Evolutionary conservation across 2,797 vertebrate genomes (phyloP), one percentile per base, ranked within the genome.

Genomic region (Gobio occitaniae): DNA sequence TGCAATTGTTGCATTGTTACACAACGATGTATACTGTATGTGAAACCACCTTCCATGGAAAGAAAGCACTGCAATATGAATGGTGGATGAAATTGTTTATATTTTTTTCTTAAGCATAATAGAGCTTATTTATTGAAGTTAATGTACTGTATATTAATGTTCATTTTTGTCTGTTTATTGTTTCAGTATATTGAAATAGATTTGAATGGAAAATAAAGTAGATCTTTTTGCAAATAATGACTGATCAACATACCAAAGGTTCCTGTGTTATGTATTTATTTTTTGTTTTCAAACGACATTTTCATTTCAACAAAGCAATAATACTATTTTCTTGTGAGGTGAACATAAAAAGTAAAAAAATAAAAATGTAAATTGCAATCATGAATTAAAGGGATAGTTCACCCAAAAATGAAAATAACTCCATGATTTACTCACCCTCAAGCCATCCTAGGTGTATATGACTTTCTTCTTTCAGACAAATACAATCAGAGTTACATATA

Each of bases 101-200:
- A 69, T 78, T 85, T 84, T 85, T 84, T 85, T 80, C 56, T 52
- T 44, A 66, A 54, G 29, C 13, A 61, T 74, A 29, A 52, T 65
- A 66, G 69, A 85, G n/a, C 69, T 68, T 82, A 85, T 87, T 85
- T 87, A 85, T 85, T 82, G 11, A 80, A 44, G n/a, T 75, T 11
- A 54, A 56, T 70, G 50, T 76, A 29, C 19, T 72, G 61, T 63
- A 63, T 63, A 63, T 63, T 54, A 66, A 68, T 72, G 32, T 61
- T 87, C 17, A 75, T 68, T 71, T 78, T 66, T 71, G 63, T 71
- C 21, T 86, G 63, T 82, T 82, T 78, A 82, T 44, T 3, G 50
- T 86, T 11, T 85, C 10, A 44, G 47, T 52, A 36, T n/a, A 66
- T 44, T 36, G 6, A 66, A 80, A 75, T 56, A 69, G 59, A 48